Base-by-base conservation (phyloP, 2,797 vertebrate genomes). In the Xenops minutus region DNA sequence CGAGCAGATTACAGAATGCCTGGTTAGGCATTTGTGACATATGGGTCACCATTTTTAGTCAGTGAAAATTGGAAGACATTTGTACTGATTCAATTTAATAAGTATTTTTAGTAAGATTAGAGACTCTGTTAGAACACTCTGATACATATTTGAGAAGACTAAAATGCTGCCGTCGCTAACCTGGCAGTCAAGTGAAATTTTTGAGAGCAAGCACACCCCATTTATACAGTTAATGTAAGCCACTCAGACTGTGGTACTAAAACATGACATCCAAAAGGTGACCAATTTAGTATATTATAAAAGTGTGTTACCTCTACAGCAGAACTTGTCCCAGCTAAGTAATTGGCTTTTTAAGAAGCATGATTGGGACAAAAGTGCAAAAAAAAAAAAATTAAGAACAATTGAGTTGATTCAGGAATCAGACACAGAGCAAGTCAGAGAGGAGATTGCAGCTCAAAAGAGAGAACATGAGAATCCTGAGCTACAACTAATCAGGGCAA, bases 81-180 rank as follows among this genome's bases (percentile, higher is more conserved):
- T 72, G 27, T 46, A 71, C 34, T 41, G 41, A 75, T 72, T 69
- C 23, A 14, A 39, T 81, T 83, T 49, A 5, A 0, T n/a, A 73
- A 76, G 32, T 52, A 89, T 83, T 91, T 92, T 94, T 43, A 61
- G 59, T 43, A 94, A 87, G 96, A 94, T 79, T 62, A 80, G 46
- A 88, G 32, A 26, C 62, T 67, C 27, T 81, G 26, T 44, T 86
- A 74, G 51, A 92, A 81, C 18, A 73, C 58, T 26, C 18, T 58
- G 34, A 68, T 62, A 62, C 14, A 20, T 56, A 88, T 62, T 34
- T 81, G 48, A 72, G 69, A 75, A 7, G 1, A 73, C 19, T 66
- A 78, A 83, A 88, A 78, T 56, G n/a, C 51, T 88, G 21, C 75
- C 43, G 56, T 72, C 16, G 4, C 66, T 62, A 89, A 69, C 32